A percentile compares a stretch with the other conserved stretches of the same genome.
These are phyloP conservation scores for Pseudomyrmex pallidus DNA, from an alignment of 1,140 invertebrate species.

Conservation along the genomic window DNA sequence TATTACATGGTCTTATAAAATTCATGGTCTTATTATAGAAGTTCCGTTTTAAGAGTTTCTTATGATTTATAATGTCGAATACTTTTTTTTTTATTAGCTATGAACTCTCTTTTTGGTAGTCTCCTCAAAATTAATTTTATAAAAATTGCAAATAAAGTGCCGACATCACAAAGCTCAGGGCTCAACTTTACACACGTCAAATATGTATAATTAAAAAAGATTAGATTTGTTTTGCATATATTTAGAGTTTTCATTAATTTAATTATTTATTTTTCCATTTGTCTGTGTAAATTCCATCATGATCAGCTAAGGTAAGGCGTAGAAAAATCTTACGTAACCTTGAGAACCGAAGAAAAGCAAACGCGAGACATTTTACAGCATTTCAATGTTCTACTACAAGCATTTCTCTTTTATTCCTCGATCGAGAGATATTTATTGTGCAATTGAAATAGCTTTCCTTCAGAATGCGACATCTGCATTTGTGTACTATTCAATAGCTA, in stretches of 20 bases:
- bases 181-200: too few species aligned
- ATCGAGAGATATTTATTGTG: conserved; percentile 7
- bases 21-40: too few species aligned
- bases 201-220: too few species aligned
- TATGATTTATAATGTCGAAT: too few species aligned
- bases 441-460: conserved; percentile 7
- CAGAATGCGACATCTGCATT: not conserved
- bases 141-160: too few species aligned
- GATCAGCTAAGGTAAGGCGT: not conserved
- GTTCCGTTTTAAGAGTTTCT: too few species aligned
- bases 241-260: not conserved
- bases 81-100: too few species aligned
- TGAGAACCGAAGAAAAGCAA: not conserved
- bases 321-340: conserved; percentile 17
- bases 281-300: not conserved
- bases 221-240: not conserved
- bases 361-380: not conserved
- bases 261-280: not conserved
- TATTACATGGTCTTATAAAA: too few species aligned
- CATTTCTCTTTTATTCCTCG: not conserved
- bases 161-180: too few species aligned
- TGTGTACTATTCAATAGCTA: not conserved
- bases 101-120: too few species aligned
- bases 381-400: conserved; percentile 25
- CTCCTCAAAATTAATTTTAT: too few species aligned